Evolutionary conservation across 2,797 vertebrate species (phyloP).

Genomic region (Hoplostethus mediterraneus): DNA sequence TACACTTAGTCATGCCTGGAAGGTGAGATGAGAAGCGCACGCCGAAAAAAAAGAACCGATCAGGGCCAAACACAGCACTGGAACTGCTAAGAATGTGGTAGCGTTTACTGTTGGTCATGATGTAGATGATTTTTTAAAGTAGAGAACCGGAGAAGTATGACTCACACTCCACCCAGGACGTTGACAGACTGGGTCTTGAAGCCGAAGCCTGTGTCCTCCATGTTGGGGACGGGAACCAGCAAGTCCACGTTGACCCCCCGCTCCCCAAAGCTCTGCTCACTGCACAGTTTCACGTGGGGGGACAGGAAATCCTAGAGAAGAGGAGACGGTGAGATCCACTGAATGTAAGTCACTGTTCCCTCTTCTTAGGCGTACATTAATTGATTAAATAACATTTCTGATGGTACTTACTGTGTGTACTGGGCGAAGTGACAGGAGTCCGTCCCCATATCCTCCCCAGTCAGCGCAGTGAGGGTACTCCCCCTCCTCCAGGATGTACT

Average conservation of each 20-base stretch:
- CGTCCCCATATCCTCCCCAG: constrained; percentile 89
- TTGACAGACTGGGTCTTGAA: constrained; percentile 90
- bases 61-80: not conserved
- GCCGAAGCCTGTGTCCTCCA: constrained; percentile 88
- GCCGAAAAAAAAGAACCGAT: constrained; percentile 5
- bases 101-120: not conserved
- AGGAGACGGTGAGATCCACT: not conserved
- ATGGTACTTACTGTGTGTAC: constrained; percentile 87
- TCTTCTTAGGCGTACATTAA: too few species aligned
- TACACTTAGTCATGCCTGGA: constrained; percentile 20
- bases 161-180: constrained; percentile 94
- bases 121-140: not conserved
- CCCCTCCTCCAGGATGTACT: constrained; percentile 97
- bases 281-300: constrained; percentile 92
- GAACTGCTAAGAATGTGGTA: not conserved
- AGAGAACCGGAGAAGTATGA: constrained; percentile 39
- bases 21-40: constrained; percentile 33
- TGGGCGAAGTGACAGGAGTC: constrained; percentile 89
- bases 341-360: not conserved
- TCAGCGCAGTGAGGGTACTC: constrained; percentile 89
- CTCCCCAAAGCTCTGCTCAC: constrained; percentile 85
- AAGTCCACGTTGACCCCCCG: constrained; percentile 88
- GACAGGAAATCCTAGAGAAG: constrained; percentile 87
- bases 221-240: constrained; percentile 87
- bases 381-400: not conserved